Evolutionary conservation across 2,888 invertebrate species (phyloP).

Genomic region (Galerucella pusilla): DNA sequence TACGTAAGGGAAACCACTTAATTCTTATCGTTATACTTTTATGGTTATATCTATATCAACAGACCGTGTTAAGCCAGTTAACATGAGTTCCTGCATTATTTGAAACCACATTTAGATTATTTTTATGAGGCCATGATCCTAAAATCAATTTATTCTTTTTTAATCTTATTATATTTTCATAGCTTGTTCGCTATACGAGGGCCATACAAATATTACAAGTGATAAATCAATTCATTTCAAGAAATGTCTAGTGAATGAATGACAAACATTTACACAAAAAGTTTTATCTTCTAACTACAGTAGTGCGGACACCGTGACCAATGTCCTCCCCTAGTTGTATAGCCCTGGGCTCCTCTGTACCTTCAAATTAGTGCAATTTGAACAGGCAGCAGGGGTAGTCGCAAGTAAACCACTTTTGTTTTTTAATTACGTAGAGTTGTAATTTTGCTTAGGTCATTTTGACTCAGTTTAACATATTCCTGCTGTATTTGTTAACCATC

Average conservation of each 20-base stretch:
- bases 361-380: too few relatives aligned
- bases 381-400: too few relatives aligned
- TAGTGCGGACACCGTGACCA: too few relatives aligned
- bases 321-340: too few relatives aligned
- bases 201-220: background rate
- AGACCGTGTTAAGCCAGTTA: conserved; percentile 1
- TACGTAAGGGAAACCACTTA: background rate
- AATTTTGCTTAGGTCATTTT: too few relatives aligned
- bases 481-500: too few relatives aligned
- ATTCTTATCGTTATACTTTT: conserved; percentile 17
- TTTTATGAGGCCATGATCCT: conserved; percentile 30
- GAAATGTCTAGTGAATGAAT: background rate
- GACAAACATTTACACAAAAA: background rate
- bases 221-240: background rate
- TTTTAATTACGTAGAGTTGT: too few relatives aligned
- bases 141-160: conserved; percentile 32
- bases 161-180: conserved; percentile 37
- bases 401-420: too few relatives aligned
- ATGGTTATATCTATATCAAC: conserved; percentile 21
- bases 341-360: too few relatives aligned
- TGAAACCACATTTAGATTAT: conserved; percentile 40
- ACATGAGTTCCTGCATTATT: conserved; percentile 11
- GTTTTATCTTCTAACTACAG: too few relatives aligned
- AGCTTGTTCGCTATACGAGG: background rate
- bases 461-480: too few relatives aligned